Base-by-base conservation (phyloP, 1,140 invertebrate species). In the Thaumatotibia leucotreta region DNA sequence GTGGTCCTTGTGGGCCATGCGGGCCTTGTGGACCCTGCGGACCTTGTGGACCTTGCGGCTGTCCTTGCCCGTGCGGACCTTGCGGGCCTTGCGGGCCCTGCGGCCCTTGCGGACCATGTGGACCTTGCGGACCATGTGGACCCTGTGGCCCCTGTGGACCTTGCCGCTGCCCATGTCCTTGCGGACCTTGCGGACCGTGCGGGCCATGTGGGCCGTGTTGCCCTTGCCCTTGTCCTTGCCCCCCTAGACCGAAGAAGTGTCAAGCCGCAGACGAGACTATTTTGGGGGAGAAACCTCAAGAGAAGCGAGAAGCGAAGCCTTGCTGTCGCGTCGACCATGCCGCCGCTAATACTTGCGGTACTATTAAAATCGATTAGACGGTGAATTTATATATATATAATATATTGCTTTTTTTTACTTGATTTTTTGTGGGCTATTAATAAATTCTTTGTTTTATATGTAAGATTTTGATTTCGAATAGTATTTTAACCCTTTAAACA, bases 31-130 rank as follows among this genome's bases (percentile, higher is more conserved):
- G 90, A 52, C 94, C 93, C 49, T 91, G 84, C 33, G 92, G 86
- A 49, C 74, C 71, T 5, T 72, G 68, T 33, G 63, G 54, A 9
- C 66, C 70, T n/a, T 62, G 61, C 33, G 72, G 73, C 52, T 58
- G 66, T 1, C 95, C 95, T 68, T 92, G 92, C 69, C 94, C 93
- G 62, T 89, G 80, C 31, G 82, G 80, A 29, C 94, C 94, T 77
- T 94, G 82, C 70, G 94, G 70, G 10, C 73, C 79, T 0, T 76
- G 79, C 20, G 74, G 76, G 3, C 75, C 75, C 0, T 76, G 93
- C 4, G 72, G 72, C 39, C 49, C 71, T 3, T 20, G 70, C 6
- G 93, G 90, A 58, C 94, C 93, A 35, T 91, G 83, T 33, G 92
- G 86, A 50, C 95, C 95, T 68, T 92, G 92, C 68, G 94, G 70